Conservation (phyloP, 2,888 invertebrate genomes). For the Eurytoma adleriae region DNA sequence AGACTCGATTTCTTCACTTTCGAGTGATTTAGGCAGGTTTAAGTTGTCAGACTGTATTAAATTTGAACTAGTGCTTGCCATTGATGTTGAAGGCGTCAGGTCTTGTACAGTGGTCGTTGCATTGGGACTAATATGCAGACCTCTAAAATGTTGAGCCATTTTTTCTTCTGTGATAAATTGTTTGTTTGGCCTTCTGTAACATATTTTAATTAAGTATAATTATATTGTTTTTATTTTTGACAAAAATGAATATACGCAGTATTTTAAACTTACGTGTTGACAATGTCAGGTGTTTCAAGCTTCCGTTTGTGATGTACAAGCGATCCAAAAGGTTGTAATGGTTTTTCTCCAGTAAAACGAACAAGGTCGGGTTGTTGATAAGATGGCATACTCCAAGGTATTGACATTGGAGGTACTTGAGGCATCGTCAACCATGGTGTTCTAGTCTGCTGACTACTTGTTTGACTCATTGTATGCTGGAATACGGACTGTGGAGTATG, state of each 20-base stretch:
- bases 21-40: constrained; percentile 58
- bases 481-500: constrained; percentile 72
- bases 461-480: constrained; percentile 71
- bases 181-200: constrained; percentile 77
- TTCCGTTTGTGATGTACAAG: constrained; percentile 69
- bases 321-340: constrained; percentile 55
- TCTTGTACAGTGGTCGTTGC: constrained; percentile 53
- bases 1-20: constrained; percentile 57
- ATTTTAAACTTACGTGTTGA: constrained; percentile 41
- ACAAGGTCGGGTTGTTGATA: constrained; percentile 69
- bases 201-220: constrained; percentile 18
- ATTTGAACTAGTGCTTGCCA: constrained; percentile 57
- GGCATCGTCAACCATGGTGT: constrained; percentile 68
- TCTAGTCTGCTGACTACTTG: constrained; percentile 62
- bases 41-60: constrained; percentile 59
- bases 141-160: constrained; percentile 88
- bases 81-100: constrained; percentile 63
- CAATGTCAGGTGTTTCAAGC: constrained; percentile 61
- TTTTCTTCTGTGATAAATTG: constrained; percentile 90
- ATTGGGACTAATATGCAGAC: constrained; percentile 82
- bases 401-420: constrained; percentile 69
- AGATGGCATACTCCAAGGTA: constrained; percentile 70
- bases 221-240: not conserved
- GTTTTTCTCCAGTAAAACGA: constrained; percentile 68
- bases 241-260: constrained; percentile 9